These are phyloP conservation scores for Silurus meridionalis DNA, from an alignment of 2,113 vertebrate species.

Conservation along the genomic window DNA sequence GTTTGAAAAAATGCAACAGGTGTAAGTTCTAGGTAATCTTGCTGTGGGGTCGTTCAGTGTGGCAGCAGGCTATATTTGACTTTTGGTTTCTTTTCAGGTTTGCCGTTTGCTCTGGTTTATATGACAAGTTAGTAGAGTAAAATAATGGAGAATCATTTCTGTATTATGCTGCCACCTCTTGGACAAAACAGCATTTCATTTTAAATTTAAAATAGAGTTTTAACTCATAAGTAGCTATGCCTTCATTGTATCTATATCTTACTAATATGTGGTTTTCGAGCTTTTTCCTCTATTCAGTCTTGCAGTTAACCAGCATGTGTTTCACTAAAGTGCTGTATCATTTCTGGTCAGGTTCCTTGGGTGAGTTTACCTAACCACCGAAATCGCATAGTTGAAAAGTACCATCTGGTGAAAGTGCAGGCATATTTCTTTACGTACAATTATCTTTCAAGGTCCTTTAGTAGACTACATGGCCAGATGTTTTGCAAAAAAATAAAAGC, in stretches of 20 bases:
- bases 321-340: not conserved
- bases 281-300: not conserved
- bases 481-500: not conserved
- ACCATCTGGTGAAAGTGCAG: not conserved
- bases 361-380: no score
- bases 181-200: not conserved
- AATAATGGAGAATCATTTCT: not conserved
- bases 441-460: not conserved
- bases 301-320: not conserved
- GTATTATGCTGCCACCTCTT: constrained; percentile 47
- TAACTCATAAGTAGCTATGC: not conserved
- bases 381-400: not conserved
- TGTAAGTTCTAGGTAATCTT: not conserved
- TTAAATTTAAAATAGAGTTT: not conserved
- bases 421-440: not conserved
- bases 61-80: not conserved
- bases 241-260: not conserved
- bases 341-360: no score
- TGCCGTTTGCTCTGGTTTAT: not conserved
- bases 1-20: not conserved
- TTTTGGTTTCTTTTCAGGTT: not conserved
- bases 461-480: not conserved
- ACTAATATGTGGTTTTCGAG: not conserved
- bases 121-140: not conserved
- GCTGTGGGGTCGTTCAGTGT: not conserved